Evolutionary conservation across 2,888 invertebrate species (phyloP).

Genomic region (Tubulanus polymorphus): DNA sequence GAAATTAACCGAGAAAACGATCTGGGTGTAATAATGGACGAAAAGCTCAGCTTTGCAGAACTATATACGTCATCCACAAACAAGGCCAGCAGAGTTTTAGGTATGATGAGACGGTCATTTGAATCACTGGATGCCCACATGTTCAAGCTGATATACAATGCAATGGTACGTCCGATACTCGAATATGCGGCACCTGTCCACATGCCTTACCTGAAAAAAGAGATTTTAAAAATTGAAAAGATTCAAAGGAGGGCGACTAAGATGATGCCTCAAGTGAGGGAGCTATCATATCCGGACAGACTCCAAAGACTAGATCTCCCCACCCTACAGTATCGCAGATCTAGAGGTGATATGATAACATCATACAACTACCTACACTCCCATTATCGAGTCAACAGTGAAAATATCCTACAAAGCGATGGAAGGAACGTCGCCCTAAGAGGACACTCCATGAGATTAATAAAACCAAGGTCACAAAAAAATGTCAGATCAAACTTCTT

Average conservation of each 20-base stretch:
- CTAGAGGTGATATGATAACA: constrained; percentile 11
- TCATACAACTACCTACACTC: constrained; percentile 1
- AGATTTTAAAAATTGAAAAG: constrained; percentile 8
- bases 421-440: neutral
- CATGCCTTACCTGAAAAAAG: too few relatives aligned
- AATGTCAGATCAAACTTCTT: too few relatives aligned
- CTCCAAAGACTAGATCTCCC: constrained; percentile 6
- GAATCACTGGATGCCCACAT: too few relatives aligned
- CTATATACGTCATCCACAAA: too few relatives aligned
- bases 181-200: too few relatives aligned
- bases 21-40: too few relatives aligned
- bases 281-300: constrained; percentile 6
- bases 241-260: constrained; percentile 8
- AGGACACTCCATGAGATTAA: constrained; percentile 5
- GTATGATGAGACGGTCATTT: too few relatives aligned
- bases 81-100: too few relatives aligned
- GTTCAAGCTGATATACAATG: too few relatives aligned
- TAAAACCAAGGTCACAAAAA: constrained; percentile 1
- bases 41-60: too few relatives aligned
- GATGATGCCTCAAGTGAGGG: constrained; percentile 4
- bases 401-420: constrained; percentile 3
- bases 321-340: constrained; percentile 2
- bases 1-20: too few relatives aligned
- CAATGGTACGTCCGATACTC: too few relatives aligned
- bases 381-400: neutral